phyloP scores from a whole-genome alignment of 2,888 invertebrate genomes.

The Galerucella calmariensis region DNA sequence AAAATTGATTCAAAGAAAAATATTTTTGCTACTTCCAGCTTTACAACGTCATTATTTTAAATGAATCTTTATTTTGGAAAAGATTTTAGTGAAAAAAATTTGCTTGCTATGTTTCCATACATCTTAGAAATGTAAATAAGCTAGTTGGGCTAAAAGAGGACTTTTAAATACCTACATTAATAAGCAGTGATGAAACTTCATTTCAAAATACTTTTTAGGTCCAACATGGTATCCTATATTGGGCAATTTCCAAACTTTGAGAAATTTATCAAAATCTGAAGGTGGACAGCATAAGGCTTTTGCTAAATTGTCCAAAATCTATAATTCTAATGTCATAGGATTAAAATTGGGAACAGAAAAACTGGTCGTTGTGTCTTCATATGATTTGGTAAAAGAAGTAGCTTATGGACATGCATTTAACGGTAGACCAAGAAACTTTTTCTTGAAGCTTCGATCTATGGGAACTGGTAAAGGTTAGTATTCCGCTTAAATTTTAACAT shows the following conservation, averaged over 20 bases:
- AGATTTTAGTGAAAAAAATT: no score
- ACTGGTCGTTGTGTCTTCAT: conserved; percentile 69
- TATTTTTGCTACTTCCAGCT: no score
- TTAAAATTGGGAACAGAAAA: conserved; percentile 69
- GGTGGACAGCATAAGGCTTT: conserved; percentile 69
- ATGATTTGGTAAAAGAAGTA: conserved; percentile 67
- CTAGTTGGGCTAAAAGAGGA: no score
- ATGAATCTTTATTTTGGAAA: no score
- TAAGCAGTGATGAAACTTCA: no score
- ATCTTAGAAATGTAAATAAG: no score
- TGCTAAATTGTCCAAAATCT: conserved; percentile 64
- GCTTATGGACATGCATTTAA: conserved; percentile 72
- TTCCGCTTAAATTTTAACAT: not conserved
- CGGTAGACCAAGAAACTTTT: conserved; percentile 75
- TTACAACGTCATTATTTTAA: no score
- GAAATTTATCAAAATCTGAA: conserved; percentile 57
- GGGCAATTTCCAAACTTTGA: conserved; percentile 61
- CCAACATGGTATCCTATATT: conserved; percentile 65
- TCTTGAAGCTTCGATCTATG: conserved; percentile 73
- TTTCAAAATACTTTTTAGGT: conserved; percentile 57
- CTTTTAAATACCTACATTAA: no score
- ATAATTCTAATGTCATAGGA: conserved; percentile 69
- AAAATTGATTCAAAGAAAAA: no score
- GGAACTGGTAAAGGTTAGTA: conserved; percentile 69
- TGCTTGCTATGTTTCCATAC: no score